Conservation (phyloP, 2,113 vertebrate genomes). For the Amphiprion percula region DNA sequence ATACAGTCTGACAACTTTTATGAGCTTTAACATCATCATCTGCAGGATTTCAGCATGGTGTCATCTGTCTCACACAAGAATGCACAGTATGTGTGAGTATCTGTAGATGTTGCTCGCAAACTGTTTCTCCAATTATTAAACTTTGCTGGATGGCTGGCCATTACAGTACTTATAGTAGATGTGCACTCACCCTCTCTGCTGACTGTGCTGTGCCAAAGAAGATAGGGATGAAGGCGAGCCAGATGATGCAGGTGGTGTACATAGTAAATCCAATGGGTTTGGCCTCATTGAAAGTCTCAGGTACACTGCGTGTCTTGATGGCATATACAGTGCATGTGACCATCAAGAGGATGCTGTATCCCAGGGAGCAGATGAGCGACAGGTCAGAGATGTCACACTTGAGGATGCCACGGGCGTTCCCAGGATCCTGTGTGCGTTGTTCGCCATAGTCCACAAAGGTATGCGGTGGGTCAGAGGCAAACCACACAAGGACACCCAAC, state of each 20-base stretch:
- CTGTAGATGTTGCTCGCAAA: constrained; percentile 23
- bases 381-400: constrained; percentile 99
- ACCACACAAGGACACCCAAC: constrained; percentile 94
- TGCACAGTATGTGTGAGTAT: not conserved
- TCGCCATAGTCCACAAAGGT: constrained; percentile 96
- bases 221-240: constrained; percentile 99
- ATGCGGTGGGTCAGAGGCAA: constrained; percentile 91
- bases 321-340: constrained; percentile 99
- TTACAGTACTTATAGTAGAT: constrained; percentile 27
- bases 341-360: constrained; percentile 98
- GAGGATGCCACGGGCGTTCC: constrained; percentile 91
- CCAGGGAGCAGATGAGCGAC: constrained; percentile 96
- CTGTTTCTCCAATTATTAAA: constrained; percentile 33
- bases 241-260: constrained; percentile 99
- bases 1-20: not conserved
- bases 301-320: constrained; percentile 97
- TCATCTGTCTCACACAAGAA: too few species aligned
- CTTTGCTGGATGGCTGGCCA: not conserved
- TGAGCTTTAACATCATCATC: not conserved
- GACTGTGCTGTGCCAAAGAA: constrained; percentile 99
- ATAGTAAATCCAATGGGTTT: constrained; percentile 99
- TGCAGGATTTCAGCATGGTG: not conserved
- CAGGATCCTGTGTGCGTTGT: constrained; percentile 93
- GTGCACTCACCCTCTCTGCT: constrained; percentile 93
- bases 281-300: constrained; percentile 99